A percentile compares a stretch with the other conserved stretches of the same genome.
phyloP scores from a whole-genome alignment of 1,140 invertebrate species.

The Diorhabda elongata region DNA sequence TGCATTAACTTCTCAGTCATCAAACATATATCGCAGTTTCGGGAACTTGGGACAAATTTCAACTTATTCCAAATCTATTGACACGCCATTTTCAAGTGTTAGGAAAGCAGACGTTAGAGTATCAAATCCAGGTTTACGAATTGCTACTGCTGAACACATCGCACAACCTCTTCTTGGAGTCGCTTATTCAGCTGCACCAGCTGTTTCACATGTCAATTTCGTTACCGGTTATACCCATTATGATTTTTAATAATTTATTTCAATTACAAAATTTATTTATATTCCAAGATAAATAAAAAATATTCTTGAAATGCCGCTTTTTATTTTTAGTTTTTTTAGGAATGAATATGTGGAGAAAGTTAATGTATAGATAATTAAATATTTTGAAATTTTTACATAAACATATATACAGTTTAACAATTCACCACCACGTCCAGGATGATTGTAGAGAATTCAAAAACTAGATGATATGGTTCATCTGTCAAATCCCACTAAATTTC shows the following conservation, averaged over 20 bases:
- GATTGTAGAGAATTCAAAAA: too few species aligned
- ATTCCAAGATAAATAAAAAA: background rate
- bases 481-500: too few species aligned
- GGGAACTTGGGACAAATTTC: slow-evolving; percentile 63
- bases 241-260: slow-evolving; percentile 24
- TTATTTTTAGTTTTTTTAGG: too few species aligned
- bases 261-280: background rate
- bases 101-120: slow-evolving; percentile 60
- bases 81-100: slow-evolving; percentile 65
- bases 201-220: slow-evolving; percentile 64
- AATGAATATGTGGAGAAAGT: too few species aligned
- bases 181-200: slow-evolving; percentile 59
- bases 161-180: slow-evolving; percentile 37
- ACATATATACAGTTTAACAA: too few species aligned
- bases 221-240: slow-evolving; percentile 57
- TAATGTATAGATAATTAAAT: too few species aligned
- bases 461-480: too few species aligned
- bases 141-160: slow-evolving; percentile 58
- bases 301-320: too few species aligned
- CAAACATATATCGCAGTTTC: slow-evolving; percentile 58
- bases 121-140: slow-evolving; percentile 57
- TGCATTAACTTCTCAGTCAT: slow-evolving; percentile 56
- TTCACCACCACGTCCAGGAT: too few species aligned
- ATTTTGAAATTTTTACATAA: too few species aligned
- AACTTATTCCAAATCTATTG: slow-evolving; percentile 60